A percentile compares a stretch with the other conserved stretches of the same genome.
Conservation (phyloP, 2,888 invertebrate genomes). For the Meta bourneti region DNA sequence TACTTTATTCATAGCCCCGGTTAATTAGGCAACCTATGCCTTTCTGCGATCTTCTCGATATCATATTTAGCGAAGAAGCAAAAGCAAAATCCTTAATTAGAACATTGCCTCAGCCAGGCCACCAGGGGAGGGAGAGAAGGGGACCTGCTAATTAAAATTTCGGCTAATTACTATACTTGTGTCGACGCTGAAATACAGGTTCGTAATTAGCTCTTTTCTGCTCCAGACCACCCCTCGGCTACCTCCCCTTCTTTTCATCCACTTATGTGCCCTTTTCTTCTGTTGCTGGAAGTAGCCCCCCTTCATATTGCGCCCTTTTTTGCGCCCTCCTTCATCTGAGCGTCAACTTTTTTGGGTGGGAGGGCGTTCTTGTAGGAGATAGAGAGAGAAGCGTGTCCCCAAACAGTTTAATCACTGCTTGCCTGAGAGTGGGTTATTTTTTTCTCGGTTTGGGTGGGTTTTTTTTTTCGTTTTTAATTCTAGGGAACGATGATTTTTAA, state of each 20-base stretch:
- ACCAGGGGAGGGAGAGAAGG: slow-evolving; percentile 37
- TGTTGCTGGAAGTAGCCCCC: slow-evolving; percentile 8
- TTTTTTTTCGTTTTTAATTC: slow-evolving; percentile 10
- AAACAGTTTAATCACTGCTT: slow-evolving; percentile 64
- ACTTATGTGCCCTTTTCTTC: slow-evolving; percentile 1
- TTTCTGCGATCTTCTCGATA: slow-evolving; percentile 65
- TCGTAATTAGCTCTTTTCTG: slow-evolving; percentile 73
- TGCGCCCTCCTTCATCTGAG: background rate
- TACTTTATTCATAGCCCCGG: slow-evolving; percentile 72
- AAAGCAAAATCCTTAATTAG: slow-evolving; percentile 75
- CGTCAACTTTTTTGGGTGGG: slow-evolving; percentile 18
- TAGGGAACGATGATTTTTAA: background rate
- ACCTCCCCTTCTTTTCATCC: slow-evolving; percentile 8
- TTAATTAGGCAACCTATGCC: slow-evolving; percentile 72
- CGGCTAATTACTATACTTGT: slow-evolving; percentile 76
- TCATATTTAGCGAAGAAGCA: slow-evolving; percentile 75
- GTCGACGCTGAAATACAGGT: slow-evolving; percentile 75
- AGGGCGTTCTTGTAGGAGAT: slow-evolving; percentile 4
- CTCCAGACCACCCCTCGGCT: background rate
- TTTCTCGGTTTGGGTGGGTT: background rate
- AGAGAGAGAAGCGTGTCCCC: slow-evolving; percentile 11
- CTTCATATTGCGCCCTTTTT: slow-evolving; percentile 8
- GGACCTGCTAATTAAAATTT: slow-evolving; percentile 72
- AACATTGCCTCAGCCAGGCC: slow-evolving; percentile 62
- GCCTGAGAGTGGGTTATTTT: slow-evolving; percentile 14